Evolutionary conservation across 2,888 invertebrate species (phyloP), one percentile per base, ranked within the genome.

Genomic region (Drosophila mayaguana): DNA sequence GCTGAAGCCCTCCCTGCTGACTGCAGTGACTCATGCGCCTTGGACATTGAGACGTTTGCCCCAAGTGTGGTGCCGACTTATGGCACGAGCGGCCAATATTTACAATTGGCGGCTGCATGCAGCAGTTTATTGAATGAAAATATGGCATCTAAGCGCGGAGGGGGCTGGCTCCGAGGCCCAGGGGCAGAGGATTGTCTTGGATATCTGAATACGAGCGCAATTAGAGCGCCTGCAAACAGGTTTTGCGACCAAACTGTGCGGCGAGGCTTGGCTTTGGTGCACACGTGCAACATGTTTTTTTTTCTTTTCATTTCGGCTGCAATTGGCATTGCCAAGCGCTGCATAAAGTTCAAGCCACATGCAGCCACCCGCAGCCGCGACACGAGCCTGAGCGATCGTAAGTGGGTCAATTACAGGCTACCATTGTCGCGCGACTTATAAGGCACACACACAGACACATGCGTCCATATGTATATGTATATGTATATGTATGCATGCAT

Each of bases 371-470:
- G 78, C 64, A 50, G 63, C 57, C 63, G 54, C 66, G 62, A n/a
- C 42, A 36, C 48, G 62, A 48, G 50, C 79, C 51, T 51, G 63
- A 48, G 53, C 20, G 38, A 50, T 50, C 42, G 57, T 63, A 87
- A 87, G 78, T 88, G 87, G 87, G 87, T 88, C 87, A 88, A 88
- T 88, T 88, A 83, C 84, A 84, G 80, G 80, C 87, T 81, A 74
- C 74, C 75, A 72, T 83, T 83, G 81, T 82, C 81, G 85, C 78
- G 73, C 55, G 72, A 72, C 72, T 66, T 72, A 67, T 70, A 64
- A 67, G 63, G 70, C 51, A 53, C 32, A 56, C 51, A 57, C 62
- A 38, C 8, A 25, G 3, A 14, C 0, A 22, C 4, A 16, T 22
- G n/a, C 11, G 18, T 20, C 9, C 3, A n/a, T 2, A 38, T 6